Evolutionary conservation across 2,113 vertebrate genomes (phyloP).

Genomic region (Amphilophus citrinellus): DNA sequence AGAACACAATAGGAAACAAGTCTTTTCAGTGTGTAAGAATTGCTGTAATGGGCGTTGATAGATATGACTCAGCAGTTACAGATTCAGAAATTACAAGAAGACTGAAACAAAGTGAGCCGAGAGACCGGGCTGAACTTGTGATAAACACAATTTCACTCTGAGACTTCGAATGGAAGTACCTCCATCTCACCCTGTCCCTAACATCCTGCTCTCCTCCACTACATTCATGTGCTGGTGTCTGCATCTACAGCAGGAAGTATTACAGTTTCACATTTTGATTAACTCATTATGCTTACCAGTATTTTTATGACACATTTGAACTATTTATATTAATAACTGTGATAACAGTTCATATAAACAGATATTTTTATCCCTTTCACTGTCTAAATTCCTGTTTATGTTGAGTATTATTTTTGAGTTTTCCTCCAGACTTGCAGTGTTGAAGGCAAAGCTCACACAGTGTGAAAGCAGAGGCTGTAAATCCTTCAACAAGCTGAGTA

Average conservation of each 20-base stretch:
- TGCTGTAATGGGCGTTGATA: neutral
- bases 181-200: too few relatives aligned
- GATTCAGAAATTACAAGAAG: neutral
- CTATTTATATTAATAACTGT: neutral
- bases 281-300: neutral
- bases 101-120: too few relatives aligned
- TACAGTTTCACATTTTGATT: neutral
- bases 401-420: neutral
- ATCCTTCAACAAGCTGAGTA: neutral
- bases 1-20: neutral
- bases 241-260: neutral
- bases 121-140: neutral
- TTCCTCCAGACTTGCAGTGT: neutral
- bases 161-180: neutral
- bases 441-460: neutral
- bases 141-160: neutral
- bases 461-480: neutral
- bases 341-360: neutral
- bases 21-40: neutral
- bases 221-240: neutral
- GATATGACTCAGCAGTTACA: neutral
- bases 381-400: neutral
- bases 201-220: neutral
- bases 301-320: neutral
- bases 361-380: too few relatives aligned